These are phyloP conservation scores for Drosophila neutralis DNA, from an alignment of 2,888 invertebrate genomes.

Conservation along the genomic window DNA sequence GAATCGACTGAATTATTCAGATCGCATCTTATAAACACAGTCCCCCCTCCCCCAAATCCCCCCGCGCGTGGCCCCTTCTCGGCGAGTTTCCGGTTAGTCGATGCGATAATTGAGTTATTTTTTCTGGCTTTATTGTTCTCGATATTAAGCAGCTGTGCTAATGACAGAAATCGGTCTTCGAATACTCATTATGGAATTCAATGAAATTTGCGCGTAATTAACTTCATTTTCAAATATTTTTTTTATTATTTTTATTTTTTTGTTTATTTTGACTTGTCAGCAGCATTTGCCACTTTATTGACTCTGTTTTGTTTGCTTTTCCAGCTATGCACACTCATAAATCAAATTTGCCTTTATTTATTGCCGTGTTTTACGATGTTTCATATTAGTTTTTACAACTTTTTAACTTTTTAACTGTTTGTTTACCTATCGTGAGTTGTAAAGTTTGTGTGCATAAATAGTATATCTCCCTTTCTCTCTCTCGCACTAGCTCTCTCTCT, in stretches of 20 bases:
- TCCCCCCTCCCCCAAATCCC: background rate
- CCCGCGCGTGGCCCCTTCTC: conserved; percentile 1
- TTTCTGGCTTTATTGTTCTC: conserved; percentile 12
- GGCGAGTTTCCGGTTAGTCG: conserved; percentile 35
- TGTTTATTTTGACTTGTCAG: conserved; percentile 9
- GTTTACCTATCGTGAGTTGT: too few relatives aligned
- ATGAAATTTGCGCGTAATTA: conserved; percentile 29
- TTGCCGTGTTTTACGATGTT: background rate
- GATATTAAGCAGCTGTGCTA: conserved; percentile 51
- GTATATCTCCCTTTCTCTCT: background rate
- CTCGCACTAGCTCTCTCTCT: background rate
- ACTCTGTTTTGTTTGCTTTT: background rate
- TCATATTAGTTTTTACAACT: background rate
- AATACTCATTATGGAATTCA: conserved; percentile 24
- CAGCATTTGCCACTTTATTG: background rate
- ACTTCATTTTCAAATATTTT: conserved; percentile 19
- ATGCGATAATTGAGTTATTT: conserved; percentile 49
- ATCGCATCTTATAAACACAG: conserved; percentile 15
- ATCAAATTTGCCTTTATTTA: background rate
- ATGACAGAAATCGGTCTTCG: conserved; percentile 42
- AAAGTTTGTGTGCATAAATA: background rate
- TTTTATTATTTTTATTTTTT: conserved; percentile 6
- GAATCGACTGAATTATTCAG: conserved; percentile 22
- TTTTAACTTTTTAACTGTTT: background rate
- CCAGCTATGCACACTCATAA: background rate